Evolutionary conservation across 2,888 invertebrate genomes (phyloP), one percentile per base, ranked within the genome.

Genomic region (Callinectes sapidus): DNA sequence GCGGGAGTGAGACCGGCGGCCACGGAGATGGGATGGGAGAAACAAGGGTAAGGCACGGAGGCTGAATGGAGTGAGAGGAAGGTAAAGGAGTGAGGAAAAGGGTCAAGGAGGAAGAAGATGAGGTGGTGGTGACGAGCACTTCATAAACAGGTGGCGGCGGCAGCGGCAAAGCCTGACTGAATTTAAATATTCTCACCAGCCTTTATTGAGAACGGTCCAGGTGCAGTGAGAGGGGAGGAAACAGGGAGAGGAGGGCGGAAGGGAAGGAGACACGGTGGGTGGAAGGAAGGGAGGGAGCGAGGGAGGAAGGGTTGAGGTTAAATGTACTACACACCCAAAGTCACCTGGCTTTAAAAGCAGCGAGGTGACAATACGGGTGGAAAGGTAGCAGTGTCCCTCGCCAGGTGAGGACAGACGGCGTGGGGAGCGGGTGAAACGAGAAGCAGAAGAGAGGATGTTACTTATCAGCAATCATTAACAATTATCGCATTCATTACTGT

Each of bases 171-270:
- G 35, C 35, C 81, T 35, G 18, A 16, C 10, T 32, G 32, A n/a
- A 81, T 81, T 81, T 81, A 81, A 81, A 81, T 35, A 81, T 81
- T 81, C 81, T 35, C 81, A 81, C 32, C 81, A 81, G 81, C 35
- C 81, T 35, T 81, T 35, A 81, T 35, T 81, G 81, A 81, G 81
- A 81, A 81, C 16, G 32, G 81, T 35, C 81, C 81, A 81, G 81
- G 81, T 81, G 81, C 81, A 81, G 35, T 16, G 88, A 48, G 88
- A 55, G 32, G 61, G 48, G 54, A 28, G 88, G 55, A 87, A 28
- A 14, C 28, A 32, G 28, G 54, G 32, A 0, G 88, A 61, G n/a
- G 6, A 23, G 87, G 48, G 8, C 42, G 18, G 61, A 55, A 14
- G 32, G 28, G 88, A 81, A 23, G 61, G 23, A 23, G 39, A 42